Evolutionary conservation across 1,140 invertebrate species (phyloP), one percentile per base, ranked within the genome.

Genomic region (Venustaconcha ellipsiformis): DNA sequence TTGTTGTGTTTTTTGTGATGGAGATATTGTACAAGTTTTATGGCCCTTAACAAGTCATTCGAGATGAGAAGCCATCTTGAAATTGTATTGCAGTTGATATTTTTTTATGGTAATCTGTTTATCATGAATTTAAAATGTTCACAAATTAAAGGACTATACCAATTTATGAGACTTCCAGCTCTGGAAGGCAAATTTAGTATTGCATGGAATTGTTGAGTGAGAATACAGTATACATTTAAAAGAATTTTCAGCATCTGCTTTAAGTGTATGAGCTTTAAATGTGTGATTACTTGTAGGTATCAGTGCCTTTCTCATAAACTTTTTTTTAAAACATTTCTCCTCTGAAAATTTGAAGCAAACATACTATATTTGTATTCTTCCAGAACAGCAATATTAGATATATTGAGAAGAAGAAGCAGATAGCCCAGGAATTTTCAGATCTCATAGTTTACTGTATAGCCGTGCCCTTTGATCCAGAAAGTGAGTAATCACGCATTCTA

Each of bases 341-440:
- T 14, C 6, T 62, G 11, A n/a, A 8, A 0, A n/a, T 62, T 62
- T 23, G 3, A 18, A 12, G 18, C 18, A n/a, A 4, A n/a, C 58
- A 60, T 62, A 55, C n/a, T 57, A 12, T 57, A 56, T 60, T 70
- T 37, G 23, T 72, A 66, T 73, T 23, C 55, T 81, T 83, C 14
- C 79, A 88, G 87, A 84, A 83, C 62, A 80, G 80, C 58, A 83
- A 82, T 84, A 93, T 96, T 79, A 93, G 94, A 80, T 94, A 96
- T 89, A 95, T 97, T 92, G 97, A 99, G 90, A 92, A 94, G 72
- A 94, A 94, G 0, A 95, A 94, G 90, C 92, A 95, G 69, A 96
- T 99, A 81, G 97, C 97, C 20, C 96, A 97, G 86, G 97, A 99
- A 91, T 95, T 99, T 91, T 99, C 97, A 0, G 96, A 98, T 91